phyloP scores from a whole-genome alignment of 2,888 invertebrate genomes.

The Athalia rosae region DNA sequence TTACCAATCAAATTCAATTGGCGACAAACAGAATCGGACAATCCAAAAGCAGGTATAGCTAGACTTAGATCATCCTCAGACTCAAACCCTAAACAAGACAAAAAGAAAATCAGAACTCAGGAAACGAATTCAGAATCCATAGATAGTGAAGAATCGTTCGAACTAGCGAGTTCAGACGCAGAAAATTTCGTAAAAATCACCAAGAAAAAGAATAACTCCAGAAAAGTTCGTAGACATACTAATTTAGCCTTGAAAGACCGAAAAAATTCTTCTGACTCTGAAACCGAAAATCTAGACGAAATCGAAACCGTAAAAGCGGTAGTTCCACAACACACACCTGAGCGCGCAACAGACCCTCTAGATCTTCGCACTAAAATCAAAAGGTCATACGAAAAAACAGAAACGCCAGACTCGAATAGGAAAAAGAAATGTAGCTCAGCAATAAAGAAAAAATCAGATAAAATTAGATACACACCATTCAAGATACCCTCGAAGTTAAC shows the following conservation, averaged over 20 bases:
- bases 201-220: too few species aligned
- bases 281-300: too few species aligned
- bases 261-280: too few species aligned
- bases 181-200: too few species aligned
- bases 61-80: conserved; percentile 1
- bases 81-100: background rate
- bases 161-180: too few species aligned
- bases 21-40: conserved; percentile 6
- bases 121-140: background rate
- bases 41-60: conserved; percentile 1
- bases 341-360: background rate
- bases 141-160: background rate
- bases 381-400: too few species aligned
- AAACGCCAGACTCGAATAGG: too few species aligned
- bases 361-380: too few species aligned
- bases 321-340: background rate
- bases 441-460: too few species aligned
- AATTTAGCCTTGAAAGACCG: too few species aligned
- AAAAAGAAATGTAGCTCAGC: background rate
- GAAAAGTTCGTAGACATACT: too few species aligned
- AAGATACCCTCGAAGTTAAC: background rate
- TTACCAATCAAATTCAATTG: conserved; percentile 35
- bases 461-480: background rate
- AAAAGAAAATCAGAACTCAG: background rate
- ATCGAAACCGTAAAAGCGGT: background rate